Conservation (phyloP, 2,888 invertebrate species). For the Odontothrips loti region DNA sequence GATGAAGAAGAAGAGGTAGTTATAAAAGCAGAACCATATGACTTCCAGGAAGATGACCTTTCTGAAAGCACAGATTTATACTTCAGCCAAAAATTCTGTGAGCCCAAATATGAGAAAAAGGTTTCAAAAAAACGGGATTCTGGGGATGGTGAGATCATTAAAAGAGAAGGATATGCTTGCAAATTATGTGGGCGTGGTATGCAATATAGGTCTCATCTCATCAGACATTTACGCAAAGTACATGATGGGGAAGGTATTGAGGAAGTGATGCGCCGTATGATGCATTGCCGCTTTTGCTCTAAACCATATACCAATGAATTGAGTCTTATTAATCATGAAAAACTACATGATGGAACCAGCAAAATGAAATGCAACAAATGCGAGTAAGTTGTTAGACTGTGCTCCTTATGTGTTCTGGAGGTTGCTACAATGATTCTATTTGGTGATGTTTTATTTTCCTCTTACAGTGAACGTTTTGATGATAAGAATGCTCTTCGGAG, state of each 20-base stretch:
- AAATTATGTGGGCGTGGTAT: not conserved
- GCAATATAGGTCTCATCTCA: not conserved
- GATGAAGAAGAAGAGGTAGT: not conserved
- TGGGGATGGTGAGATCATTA: not conserved
- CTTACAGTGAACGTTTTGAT: constrained; percentile 1
- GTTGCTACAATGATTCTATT: too few relatives aligned
- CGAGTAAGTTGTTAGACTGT: not conserved
- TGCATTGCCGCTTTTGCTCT: not conserved
- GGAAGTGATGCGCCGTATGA: not conserved
- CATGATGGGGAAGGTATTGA: constrained; percentile 18
- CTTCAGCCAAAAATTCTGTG: constrained; percentile 1
- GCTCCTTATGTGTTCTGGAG: not conserved
- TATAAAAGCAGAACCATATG: constrained; percentile 12
- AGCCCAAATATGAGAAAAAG: not conserved
- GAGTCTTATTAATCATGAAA: not conserved
- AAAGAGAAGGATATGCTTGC: not conserved
- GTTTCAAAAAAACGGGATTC: not conserved
- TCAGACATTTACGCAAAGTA: constrained; percentile 6
- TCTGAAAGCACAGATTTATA: not conserved
- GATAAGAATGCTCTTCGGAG: constrained; percentile 10
- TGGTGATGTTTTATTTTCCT: too few relatives aligned
- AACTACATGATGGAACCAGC: constrained; percentile 12
- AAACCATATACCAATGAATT: not conserved
- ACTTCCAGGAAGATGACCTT: not conserved
- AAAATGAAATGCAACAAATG: constrained; percentile 23